Evolutionary conservation across 2,888 invertebrate species (phyloP), one percentile per base, ranked within the genome.

Genomic region (Microchrysa polita): DNA sequence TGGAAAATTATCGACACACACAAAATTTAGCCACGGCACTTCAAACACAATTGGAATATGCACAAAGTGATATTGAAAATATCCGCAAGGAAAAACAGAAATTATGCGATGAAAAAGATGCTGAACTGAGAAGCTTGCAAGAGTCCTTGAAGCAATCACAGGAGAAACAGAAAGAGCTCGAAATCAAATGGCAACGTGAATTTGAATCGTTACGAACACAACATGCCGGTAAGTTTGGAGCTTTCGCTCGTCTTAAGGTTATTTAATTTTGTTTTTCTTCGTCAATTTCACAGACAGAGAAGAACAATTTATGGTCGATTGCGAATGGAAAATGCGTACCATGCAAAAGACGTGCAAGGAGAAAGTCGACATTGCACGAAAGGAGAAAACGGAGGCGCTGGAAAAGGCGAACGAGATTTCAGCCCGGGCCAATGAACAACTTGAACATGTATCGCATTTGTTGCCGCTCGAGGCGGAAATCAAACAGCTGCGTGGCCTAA

Each of bases 321-420:
- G 93, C 84, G 93, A 94, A 86, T 94, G 93, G 93, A 93, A 93
- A 85, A 86, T 93, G 81, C 83, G 93, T 52, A 92, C 93, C 82
- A 88, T 93, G 79, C 92, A 93, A 84, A 89, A 89, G 78, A 86
- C 87, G 9, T 91, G 92, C 73, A 88, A 93, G 78, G 87, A 87
- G 77, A 87, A 88, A 78, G 77, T 89, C 23, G 87, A 88, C 76
- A 91, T 91, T 40, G 88, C 89, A 63, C 90, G 90, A 77, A 87
- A 85, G 77, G 86, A 85, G 61, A 88, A 89, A 59, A 87, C 86
- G 74, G 87, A 88, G 84, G 88, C 88, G 42, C 63, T 86, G 10
- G 83, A 85, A 76, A 84, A 86, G 75, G 81, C 81, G 9, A 79
- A 80, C 53, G 79, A 79, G 65, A 78, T 82, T 16, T 80, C 81